Evolutionary conservation across 1,140 invertebrate species (phyloP), one percentile per base, ranked within the genome.

Genomic region (Pseudomyrmex pallidus): DNA sequence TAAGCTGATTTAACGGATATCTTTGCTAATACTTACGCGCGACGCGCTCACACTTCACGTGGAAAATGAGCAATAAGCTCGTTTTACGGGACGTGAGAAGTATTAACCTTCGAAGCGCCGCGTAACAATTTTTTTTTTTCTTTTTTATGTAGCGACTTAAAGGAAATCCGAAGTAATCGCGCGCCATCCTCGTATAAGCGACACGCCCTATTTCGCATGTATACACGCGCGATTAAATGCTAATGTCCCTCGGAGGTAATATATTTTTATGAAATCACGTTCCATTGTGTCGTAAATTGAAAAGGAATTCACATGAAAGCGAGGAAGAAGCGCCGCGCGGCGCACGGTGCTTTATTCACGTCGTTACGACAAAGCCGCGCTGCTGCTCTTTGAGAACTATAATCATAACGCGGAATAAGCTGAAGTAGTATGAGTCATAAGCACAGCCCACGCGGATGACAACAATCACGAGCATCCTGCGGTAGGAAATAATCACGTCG

Each of bases 361-460:
- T 77, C 9, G 8, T 68, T 56, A 77, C 35, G 52, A 68, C 63
- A 78, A 78, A 78, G 74, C 35, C 35, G 35, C 52, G 20, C 74
- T 78, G 64, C n/a, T 64, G 74, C 74, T 78, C 74, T 78, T 68
- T 68, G 35, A 68, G 44, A 44, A 68, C 50, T 68, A 78, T 57
- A 77, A 78, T 78, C 74, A 57, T 78, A 78, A 78, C 74, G 74
- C 74, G 74, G 74, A 78, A 78, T 78, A 68, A 78, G 74, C 50
- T 68, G 35, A 78, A 68, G 74, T 57, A 46, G 64, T 15, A 76
- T 68, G 74, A 78, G 54, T 78, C 74, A 78, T 48, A 68, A 78
- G 74, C 74, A 68, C 74, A 68, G 63, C 74, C 74, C 68, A 78
- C 74, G 64, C 74, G 74, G 64, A 78, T 78, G 74, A 68, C 74